Conservation (phyloP, 2,888 invertebrate species). For the Acleris holmiana region DNA sequence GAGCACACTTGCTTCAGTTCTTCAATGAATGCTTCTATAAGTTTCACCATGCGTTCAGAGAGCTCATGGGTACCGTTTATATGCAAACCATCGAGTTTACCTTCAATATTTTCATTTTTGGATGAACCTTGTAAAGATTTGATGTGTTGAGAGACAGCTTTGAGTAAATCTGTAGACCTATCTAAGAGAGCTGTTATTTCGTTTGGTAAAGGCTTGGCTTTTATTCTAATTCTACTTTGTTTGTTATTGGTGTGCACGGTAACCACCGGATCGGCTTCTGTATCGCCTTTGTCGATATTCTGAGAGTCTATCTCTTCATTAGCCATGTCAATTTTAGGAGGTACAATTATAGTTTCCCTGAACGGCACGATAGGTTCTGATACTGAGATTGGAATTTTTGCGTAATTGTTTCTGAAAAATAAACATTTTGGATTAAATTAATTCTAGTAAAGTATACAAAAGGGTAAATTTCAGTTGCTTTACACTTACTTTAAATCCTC, state of each 20-base stretch:
- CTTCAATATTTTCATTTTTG: slow-evolving; percentile 68
- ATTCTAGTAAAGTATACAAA: neutral
- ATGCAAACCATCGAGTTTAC: slow-evolving; percentile 58
- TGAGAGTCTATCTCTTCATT: slow-evolving; percentile 91
- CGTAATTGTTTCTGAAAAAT: slow-evolving; percentile 86
- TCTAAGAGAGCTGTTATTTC: slow-evolving; percentile 89
- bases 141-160: slow-evolving; percentile 83
- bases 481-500: slow-evolving; percentile 90
- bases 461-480: neutral
- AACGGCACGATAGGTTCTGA: slow-evolving; percentile 98
- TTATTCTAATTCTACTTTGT: slow-evolving; percentile 88
- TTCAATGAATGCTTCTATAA: slow-evolving; percentile 76
- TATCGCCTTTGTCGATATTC: slow-evolving; percentile 74
- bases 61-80: slow-evolving; percentile 61
- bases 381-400: slow-evolving; percentile 93
- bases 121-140: slow-evolving; percentile 68
- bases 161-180: slow-evolving; percentile 88
- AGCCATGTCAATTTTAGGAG: slow-evolving; percentile 92
- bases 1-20: slow-evolving; percentile 86
- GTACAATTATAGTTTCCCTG: slow-evolving; percentile 94
- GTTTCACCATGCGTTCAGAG: slow-evolving; percentile 72
- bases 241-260: slow-evolving; percentile 88
- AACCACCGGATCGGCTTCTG: slow-evolving; percentile 80
- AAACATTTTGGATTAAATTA: slow-evolving; percentile 40
- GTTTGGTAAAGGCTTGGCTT: slow-evolving; percentile 90